A percentile compares a stretch with the other conserved stretches of the same genome.
phyloP scores from a whole-genome alignment of 1,140 invertebrate genomes.

The Tetramorium parvispinum region DNA sequence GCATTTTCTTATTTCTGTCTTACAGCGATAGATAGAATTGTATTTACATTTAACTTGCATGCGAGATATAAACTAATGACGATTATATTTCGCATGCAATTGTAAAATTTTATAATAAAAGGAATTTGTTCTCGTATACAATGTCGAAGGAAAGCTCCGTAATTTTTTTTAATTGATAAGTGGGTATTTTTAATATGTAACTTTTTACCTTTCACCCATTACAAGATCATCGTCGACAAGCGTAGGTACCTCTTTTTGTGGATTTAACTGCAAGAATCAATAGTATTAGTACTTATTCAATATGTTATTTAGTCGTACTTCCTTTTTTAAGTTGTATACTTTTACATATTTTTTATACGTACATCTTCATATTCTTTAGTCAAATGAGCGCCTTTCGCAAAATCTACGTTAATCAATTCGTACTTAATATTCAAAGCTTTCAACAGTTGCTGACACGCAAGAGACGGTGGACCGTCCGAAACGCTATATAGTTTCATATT shows the following conservation, averaged over 20 bases:
- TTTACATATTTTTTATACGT: conserved; percentile 87
- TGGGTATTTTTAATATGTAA: not conserved
- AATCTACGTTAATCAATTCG: conserved; percentile 89
- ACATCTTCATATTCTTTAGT: conserved; percentile 87
- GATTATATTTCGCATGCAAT: not conserved
- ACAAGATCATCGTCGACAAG: conserved; percentile 90
- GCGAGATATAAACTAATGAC: not conserved
- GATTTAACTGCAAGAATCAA: conserved; percentile 88
- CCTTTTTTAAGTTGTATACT: conserved; percentile 82
- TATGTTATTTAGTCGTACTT: not conserved
- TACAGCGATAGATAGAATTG: not conserved
- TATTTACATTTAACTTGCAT: not conserved
- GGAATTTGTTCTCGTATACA: not conserved
- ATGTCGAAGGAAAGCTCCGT: not conserved
- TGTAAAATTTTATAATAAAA: not conserved
- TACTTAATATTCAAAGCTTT: conserved; percentile 88
- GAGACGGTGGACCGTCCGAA: conserved; percentile 91
- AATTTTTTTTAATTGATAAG: not conserved
- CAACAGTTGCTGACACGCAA: conserved; percentile 89
- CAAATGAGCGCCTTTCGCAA: conserved; percentile 89
- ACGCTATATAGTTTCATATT: conserved; percentile 89
- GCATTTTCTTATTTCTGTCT: not conserved
- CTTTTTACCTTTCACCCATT: conserved; percentile 88
- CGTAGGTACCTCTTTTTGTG: conserved; percentile 92
- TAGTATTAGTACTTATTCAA: conserved; percentile 21